Percentiles rank a stretch among this genome's conserved stretches.
Evolutionary conservation across 2,113 vertebrate genomes (phyloP).

Genomic region (Acanthochromis polyacanthus): DNA sequence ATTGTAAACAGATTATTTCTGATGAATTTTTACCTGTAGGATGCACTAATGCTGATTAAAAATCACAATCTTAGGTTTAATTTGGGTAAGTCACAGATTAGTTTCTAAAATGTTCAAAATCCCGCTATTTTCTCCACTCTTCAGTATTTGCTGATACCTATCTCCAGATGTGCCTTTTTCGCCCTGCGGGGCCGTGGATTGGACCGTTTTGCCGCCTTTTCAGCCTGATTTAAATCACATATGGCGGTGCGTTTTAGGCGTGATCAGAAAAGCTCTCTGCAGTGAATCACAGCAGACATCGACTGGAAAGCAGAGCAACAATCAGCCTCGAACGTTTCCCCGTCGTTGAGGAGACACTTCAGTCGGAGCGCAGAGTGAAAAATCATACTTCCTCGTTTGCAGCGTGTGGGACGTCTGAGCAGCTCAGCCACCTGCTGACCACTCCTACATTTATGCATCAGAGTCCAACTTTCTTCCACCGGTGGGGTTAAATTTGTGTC

Average conservation of each 20-base stretch:
- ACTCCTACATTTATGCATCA: slow-evolving; percentile 69
- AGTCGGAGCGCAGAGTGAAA: slow-evolving; percentile 50
- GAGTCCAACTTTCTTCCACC: slow-evolving; percentile 39
- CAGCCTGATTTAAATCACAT: neutral
- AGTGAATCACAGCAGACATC: slow-evolving; percentile 27
- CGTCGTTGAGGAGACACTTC: slow-evolving; percentile 36
- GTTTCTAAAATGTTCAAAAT: too few relatives aligned
- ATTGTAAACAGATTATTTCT: too few relatives aligned
- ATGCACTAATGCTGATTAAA: too few relatives aligned
- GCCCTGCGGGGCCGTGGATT: neutral
- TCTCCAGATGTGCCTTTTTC: slow-evolving; percentile 5
- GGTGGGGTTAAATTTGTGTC: slow-evolving; percentile 50
- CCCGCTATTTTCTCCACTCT: too few relatives aligned
- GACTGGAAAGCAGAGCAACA: slow-evolving; percentile 33
- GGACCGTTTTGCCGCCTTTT: neutral
- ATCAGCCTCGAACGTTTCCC: slow-evolving; percentile 39
- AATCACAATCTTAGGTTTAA: too few relatives aligned
- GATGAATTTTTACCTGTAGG: too few relatives aligned
- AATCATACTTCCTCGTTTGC: slow-evolving; percentile 49
- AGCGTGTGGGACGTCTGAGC: slow-evolving; percentile 49
- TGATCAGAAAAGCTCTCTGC: slow-evolving; percentile 16
- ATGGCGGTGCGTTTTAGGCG: slow-evolving; percentile 3
- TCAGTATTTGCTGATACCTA: neutral
- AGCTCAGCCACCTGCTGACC: slow-evolving; percentile 57
- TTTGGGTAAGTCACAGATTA: too few relatives aligned